Conservation (phyloP, 2,888 invertebrate species). For the Nomada hirtipes region DNA sequence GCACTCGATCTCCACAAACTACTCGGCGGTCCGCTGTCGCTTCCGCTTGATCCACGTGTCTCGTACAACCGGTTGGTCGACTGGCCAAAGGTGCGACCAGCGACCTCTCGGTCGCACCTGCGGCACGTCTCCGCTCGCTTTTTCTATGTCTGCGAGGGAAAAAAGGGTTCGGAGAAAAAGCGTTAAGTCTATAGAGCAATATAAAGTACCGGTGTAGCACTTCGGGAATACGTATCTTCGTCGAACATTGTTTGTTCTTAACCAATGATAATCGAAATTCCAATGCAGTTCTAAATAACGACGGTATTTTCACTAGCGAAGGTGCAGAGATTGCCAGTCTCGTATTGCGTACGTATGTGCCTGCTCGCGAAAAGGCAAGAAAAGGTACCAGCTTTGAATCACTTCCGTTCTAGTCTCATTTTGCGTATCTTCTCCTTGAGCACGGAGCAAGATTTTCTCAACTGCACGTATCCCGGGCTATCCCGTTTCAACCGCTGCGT, state of each 20-base stretch:
- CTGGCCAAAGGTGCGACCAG: constrained; percentile 35
- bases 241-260: too few relatives aligned
- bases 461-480: not conserved
- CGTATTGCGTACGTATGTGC: not conserved
- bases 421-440: constrained; percentile 4
- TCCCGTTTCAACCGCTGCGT: constrained; percentile 12
- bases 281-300: too few relatives aligned
- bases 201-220: too few relatives aligned
- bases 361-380: not conserved
- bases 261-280: too few relatives aligned
- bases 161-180: not conserved
- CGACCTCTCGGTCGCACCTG: constrained; percentile 54
- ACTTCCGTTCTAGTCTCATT: constrained; percentile 8
- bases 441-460: constrained; percentile 31
- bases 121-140: constrained; percentile 8
- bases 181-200: not conserved
- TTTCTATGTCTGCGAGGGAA: constrained; percentile 4
- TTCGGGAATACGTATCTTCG: too few relatives aligned
- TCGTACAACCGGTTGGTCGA: constrained; percentile 60
- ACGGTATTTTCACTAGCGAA: too few relatives aligned
- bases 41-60: constrained; percentile 67
- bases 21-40: constrained; percentile 63
- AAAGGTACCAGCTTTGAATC: constrained; percentile 19
- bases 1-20: constrained; percentile 59
- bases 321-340: not conserved